Evolutionary conservation across 92 coral and sea anemone species (phyloP), one percentile per base, ranked within the genome.

Genomic region (Palythoa heliodiscus): DNA sequence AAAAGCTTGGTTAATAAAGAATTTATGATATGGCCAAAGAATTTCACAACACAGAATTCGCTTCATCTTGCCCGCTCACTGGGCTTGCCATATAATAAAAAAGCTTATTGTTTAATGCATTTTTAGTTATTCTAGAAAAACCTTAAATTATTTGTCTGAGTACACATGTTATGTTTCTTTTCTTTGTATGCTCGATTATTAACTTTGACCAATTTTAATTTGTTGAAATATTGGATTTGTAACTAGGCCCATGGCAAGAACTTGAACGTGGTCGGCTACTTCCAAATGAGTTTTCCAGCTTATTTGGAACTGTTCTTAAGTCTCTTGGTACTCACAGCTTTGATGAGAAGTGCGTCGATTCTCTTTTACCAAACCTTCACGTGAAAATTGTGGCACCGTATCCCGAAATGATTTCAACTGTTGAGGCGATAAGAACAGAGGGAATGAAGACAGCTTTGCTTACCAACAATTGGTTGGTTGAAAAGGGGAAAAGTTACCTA

Each of bases 391-490:
- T 87, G 40, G 84, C 76, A 24, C 98, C 98, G 4, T 86, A 88
- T 73, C 98, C 98, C 11, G 98, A 96, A 69, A 87, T 96, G 81
- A 29, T 96, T 24, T 89, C 74, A 23, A 89, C 93, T 25, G 89
- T 96, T 14, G 86, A 94, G 76, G 86, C 95, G 82, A 92, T 96
- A 53, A 91, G 92, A 86, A 91, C 91, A 80, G 91, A 92, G 71
- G 98, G 98, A 14, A 86, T 96, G 16, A 91, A 94, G 54, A 92
- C 98, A 6, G 98, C 96, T 52, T 91, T 96, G 90, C 86, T 96
- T 35, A 96, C 98, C 60, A 96, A 96, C 68, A 96, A 96, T 82
- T 96, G 98, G 98, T 75, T 90, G 64, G 55, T 91, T 85, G 88
- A 88, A 38, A 76, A 91, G 24, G 93, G 92, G 50, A 91, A 88